Conservation (phyloP, 2,888 invertebrate genomes). For the Drosophila mayaguana region DNA sequence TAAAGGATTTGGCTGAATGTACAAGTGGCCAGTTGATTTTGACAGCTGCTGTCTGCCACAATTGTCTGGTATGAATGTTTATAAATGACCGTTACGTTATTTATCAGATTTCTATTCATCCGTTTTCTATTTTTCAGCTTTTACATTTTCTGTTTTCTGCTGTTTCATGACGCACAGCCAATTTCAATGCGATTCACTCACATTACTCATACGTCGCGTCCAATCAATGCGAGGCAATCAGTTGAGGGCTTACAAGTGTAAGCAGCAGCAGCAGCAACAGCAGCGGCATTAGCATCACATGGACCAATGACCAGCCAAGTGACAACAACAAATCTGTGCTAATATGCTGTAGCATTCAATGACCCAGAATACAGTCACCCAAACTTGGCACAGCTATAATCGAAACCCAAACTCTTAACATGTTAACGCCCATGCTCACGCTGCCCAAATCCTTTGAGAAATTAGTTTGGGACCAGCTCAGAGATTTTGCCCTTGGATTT, state of each 20-base stretch:
- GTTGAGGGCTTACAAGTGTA: conserved; percentile 64
- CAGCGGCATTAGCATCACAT: conserved; percentile 46
- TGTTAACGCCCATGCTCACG: conserved; percentile 55
- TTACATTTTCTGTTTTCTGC: conserved; percentile 20
- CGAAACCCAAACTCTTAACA: conserved; percentile 52
- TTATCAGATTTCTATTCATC: conserved; percentile 48
- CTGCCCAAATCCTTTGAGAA: conserved; percentile 72
- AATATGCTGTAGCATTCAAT: conserved; percentile 60
- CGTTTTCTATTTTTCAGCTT: neutral
- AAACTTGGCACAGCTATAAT: conserved; percentile 40
- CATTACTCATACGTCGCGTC: conserved; percentile 48
- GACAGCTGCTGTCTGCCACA: conserved; percentile 48
- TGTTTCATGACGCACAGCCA: conserved; percentile 25
- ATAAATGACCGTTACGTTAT: conserved; percentile 65
- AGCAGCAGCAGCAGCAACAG: conserved; percentile 28
- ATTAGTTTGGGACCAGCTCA: conserved; percentile 49
- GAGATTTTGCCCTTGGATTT: conserved; percentile 26
- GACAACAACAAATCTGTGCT: conserved; percentile 64
- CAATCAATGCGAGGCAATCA: conserved; percentile 73
- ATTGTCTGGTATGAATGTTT: conserved; percentile 56
- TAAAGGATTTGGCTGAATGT: conserved; percentile 49
- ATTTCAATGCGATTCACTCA: conserved; percentile 21
- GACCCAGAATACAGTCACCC: conserved; percentile 45
- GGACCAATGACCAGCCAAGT: conserved; percentile 52
- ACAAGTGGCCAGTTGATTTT: conserved; percentile 43